Conservation (phyloP, 30 jellyfish, hydroid and myxozoan genomes). For the Aurelia sp. region DNA sequence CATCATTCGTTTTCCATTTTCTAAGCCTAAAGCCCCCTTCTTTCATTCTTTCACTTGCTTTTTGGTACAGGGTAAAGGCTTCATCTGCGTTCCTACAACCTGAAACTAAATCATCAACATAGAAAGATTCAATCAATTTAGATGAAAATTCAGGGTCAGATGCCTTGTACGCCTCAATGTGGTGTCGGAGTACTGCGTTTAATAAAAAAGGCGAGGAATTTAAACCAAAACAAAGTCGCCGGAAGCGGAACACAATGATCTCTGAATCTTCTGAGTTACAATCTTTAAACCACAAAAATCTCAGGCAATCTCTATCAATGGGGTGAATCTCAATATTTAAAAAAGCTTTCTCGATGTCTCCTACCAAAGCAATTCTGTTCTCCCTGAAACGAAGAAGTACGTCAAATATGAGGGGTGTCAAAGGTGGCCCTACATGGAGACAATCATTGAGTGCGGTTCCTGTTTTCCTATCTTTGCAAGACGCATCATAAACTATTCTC, state of each 20-base stretch:
- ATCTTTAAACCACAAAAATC: conserved; percentile 52
- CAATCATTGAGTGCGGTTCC: conserved; percentile 39
- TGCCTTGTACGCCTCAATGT: conserved; percentile 8
- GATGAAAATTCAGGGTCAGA: conserved; percentile 26
- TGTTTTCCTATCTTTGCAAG: conserved; percentile 32
- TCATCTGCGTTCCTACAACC: conserved; percentile 23
- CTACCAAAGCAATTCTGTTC: conserved; percentile 5
- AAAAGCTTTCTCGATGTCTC: conserved; percentile 53
- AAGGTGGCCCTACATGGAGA: conserved; percentile 50
- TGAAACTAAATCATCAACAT: conserved; percentile 37
- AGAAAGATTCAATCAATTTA: not conserved
- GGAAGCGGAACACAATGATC: conserved; percentile 10
- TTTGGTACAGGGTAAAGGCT: conserved; percentile 25
- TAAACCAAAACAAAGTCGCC: conserved; percentile 1
- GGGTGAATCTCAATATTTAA: conserved; percentile 40
- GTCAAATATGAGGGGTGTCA: conserved; percentile 36
- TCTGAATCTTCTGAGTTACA: not conserved
- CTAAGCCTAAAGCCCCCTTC: conserved; percentile 47
- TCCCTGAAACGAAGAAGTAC: conserved; percentile 37
- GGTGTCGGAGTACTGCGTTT: conserved; percentile 28
- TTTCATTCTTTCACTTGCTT: conserved; percentile 29
- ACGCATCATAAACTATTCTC: conserved; percentile 48
- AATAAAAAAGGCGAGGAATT: conserved; percentile 13
- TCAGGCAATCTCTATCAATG: conserved; percentile 55
- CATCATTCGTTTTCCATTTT: conserved; percentile 31